Base-by-base conservation (phyloP, 2,888 invertebrate genomes). In the Ligdia adustata region DNA sequence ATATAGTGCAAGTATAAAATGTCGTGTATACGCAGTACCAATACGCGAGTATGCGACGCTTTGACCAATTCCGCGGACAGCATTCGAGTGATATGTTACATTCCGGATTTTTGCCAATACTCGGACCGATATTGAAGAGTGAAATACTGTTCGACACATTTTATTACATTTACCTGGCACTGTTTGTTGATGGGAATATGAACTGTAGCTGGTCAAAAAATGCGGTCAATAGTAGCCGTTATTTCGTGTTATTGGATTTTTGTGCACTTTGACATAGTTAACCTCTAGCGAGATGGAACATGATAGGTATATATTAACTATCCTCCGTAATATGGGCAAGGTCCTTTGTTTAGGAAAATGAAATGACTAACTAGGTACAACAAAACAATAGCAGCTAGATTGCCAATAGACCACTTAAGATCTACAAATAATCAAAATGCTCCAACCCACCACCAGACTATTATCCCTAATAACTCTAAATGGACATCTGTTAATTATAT, bases 101-200 rank as follows among this genome's bases (percentile, higher is more conserved):
- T 61, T 61, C 61, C 57, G 56, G 63, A 62, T 62, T 66, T 63
- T 65, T 66, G 70, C 66, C 67, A 64, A 64, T 69, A 62, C 79
- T 81, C 62, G 57, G 72, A 44, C 54, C 55, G 55, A 28, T 33
- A 37, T 47, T 47, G 60, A 65, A 70, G 61, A 72, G 73, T 69
- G 69, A 63, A 67, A 68, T 72, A 66, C 64, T 62, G 61, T 65
- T 64, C 63, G 61, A 53, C 60, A 62, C 64, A 66, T 79, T 79
- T 79, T 76, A 80, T 78, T 77, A 77, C 79, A 77, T 62, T 72
- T 74, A 67, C n/a, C 22, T 4, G 12, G 14, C 9, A 22, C 20
- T 39, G 11, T 45, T 51, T 52, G 33, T 41, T 18, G 18, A 38
- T 14, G 26, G 18, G 14, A 31, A 44, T 37, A 27, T 37, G 28